Percentiles rank a stretch among this genome's conserved stretches.
Conservation (phyloP, 2,113 vertebrate species). For the Perca schrenkii region DNA sequence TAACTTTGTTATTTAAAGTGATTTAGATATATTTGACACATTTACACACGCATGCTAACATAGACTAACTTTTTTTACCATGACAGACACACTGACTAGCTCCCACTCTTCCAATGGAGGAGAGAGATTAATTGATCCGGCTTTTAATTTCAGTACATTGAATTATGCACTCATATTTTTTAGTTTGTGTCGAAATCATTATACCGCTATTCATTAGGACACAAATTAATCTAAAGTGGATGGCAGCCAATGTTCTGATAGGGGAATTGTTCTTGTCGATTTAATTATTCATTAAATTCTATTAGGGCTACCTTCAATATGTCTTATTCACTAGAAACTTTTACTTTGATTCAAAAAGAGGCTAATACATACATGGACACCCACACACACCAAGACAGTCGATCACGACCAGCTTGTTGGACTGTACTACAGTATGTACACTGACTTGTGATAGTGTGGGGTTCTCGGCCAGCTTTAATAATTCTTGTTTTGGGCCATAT, state of each 20-base stretch:
- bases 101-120: not conserved
- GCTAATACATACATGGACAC: not conserved
- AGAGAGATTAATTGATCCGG: constrained; percentile 26
- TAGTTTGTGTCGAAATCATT: constrained; percentile 56
- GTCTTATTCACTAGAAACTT: constrained; percentile 37
- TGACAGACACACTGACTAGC: too few relatives aligned
- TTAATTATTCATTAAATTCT: constrained; percentile 39
- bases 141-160: constrained; percentile 53
- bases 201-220: constrained; percentile 33
- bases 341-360: constrained; percentile 9
- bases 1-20: not conserved
- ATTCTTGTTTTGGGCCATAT: not conserved
- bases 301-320: constrained; percentile 3
- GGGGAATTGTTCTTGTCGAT: constrained; percentile 26
- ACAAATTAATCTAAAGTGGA: constrained; percentile 49
- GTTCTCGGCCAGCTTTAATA: not conserved
- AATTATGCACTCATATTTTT: constrained; percentile 44
- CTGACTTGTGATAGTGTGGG: not conserved
- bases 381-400: constrained; percentile 8
- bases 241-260: constrained; percentile 24
- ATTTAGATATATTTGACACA: not conserved
- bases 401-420: constrained; percentile 24
- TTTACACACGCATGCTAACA: not conserved
- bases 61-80: too few relatives aligned
- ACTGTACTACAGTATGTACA: not conserved